Evolutionary conservation across 1,140 invertebrate genomes (phyloP).

Genomic region (Sweltsa coloradensis): DNA sequence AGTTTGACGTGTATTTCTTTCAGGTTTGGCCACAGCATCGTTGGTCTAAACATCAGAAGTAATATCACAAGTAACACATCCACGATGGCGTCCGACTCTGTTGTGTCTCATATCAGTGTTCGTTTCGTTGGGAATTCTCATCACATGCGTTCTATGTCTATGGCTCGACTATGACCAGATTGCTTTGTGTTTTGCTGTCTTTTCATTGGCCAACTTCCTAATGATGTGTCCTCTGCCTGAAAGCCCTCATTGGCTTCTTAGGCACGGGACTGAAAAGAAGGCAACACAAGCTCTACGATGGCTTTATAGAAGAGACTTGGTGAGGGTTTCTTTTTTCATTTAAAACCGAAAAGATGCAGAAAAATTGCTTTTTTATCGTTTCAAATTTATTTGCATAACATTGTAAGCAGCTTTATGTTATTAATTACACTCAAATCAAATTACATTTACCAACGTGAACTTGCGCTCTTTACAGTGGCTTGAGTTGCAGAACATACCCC

Average conservation of each 20-base stretch:
- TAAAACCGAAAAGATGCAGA: too few species aligned
- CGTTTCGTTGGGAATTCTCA: slow-evolving; percentile 40
- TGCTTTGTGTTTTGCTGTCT: slow-evolving; percentile 29
- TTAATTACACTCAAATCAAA: too few species aligned
- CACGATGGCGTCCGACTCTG: slow-evolving; percentile 35
- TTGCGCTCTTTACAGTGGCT: too few species aligned
- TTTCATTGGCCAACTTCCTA: slow-evolving; percentile 26
- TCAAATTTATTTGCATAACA: too few species aligned
- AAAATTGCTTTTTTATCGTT: too few species aligned
- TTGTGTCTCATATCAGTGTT: slow-evolving; percentile 41
- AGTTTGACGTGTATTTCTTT: too few species aligned
- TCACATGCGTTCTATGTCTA: slow-evolving; percentile 29
- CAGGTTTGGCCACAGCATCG: slow-evolving; percentile 36
- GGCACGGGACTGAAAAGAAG: slow-evolving; percentile 12
- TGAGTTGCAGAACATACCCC: too few species aligned
- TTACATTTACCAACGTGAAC: too few species aligned
- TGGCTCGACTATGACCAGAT: slow-evolving; percentile 34
- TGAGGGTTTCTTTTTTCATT: slow-evolving; percentile 10
- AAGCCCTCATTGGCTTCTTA: slow-evolving; percentile 44
- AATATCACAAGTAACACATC: slow-evolving; percentile 41
- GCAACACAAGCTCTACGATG: slow-evolving; percentile 29
- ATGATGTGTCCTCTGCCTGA: slow-evolving; percentile 33
- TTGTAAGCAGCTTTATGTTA: too few species aligned
- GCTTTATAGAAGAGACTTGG: slow-evolving; percentile 27
- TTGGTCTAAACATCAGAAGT: slow-evolving; percentile 44